Base-by-base conservation (phyloP, 2,113 vertebrate species). In the Cephalophus harveyi region DNA sequence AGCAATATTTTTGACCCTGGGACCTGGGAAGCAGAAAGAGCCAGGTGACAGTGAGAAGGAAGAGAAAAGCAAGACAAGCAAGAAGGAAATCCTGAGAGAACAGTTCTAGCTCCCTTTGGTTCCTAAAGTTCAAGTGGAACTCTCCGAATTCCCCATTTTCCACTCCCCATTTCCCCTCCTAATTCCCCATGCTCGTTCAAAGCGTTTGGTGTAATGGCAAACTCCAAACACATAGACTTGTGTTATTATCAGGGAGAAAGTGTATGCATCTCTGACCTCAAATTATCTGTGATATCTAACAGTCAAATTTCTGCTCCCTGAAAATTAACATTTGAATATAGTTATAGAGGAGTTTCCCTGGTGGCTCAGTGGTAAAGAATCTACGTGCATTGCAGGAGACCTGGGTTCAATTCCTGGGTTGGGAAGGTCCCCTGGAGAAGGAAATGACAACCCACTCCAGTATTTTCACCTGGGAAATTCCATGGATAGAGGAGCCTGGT, bases 211-310 rank as follows among this genome's bases (percentile, higher is more conserved):
- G 3, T 81, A 79, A 94, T 30, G 50, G 57, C 57, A 81, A 46
- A 50, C 25, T 4, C 25, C 2, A 52, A 90, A 50, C 13, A 30
- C 57, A 15, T 3, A 57, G 46, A 43, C 17, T 64, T 86, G 23
- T 5, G 21, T 78, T 89, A 90, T 28, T 86, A 59, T 86, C 50
- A 67, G 25, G 25, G 64, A 78, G 46, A 55, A 36, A 9, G 40
- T 11, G 2, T 64, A 3, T 62, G 0, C 23, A 62, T 85, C 13
- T 85, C 50, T 50, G 64, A 67, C 19, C 79, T 89, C 40, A 36
- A 86, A 57, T 59, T 78, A 67, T 78, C 91, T 86, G 19, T 57
- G 19, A 78, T 67, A 84, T 84, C 54, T 96, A 79, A 90, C 50
- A 50, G 30, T 55, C 48, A 12, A 87, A 59, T 81, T 92, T 89